Evolutionary conservation across 1,140 invertebrate species (phyloP), one percentile per base, ranked within the genome.

Genomic region (Zophobas atratus): DNA sequence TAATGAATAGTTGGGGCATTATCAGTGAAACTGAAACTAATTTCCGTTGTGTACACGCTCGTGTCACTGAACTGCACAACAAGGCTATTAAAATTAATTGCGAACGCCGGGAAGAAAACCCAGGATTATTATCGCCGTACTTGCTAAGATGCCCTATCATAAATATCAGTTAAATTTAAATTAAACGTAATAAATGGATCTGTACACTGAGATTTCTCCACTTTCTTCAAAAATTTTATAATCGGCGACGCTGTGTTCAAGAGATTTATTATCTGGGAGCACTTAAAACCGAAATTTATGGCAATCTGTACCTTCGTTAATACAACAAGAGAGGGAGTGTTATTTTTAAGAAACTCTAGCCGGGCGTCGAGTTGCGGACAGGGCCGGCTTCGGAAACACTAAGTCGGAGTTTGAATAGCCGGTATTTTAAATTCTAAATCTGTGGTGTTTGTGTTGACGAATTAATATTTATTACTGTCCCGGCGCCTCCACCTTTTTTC

Each of bases 1-100:
- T 75, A 75, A 75, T 75, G 74, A 75, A 75, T 75, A 75, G 74
- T 75, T 75, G 74, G 38, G 74, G 67, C 56, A 57, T 75, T 75
- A 75, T 75, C 74, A 75, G 46, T 63, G 74, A 57, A 60, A 75
- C 53, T 60, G 56, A 60, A 75, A 75, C 56, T 75, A 75, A 75
- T 75, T 75, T 75, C 74, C 74, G 74, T 63, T 56, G 56, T 49
- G 74, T 75, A 73, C 60, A 67, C 60, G 60, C 6, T 36, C 43
- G 38, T 67, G 60, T 67, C 60, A 67, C 60, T 67, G 60, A 67
- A 67, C 60, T 67, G 60, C 60, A 67, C 60, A 67, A 67, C 60
- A 67, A 67, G 60, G 38, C 60, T 67, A 67, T 67, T 67, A 67
- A 67, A 67, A 67, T 67, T 67, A 67, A 67, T 67, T 67, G 60